Percentiles rank a stretch among this genome's conserved stretches.
These are phyloP conservation scores for Amblyopsis hoosieri DNA, from an alignment of 2,797 vertebrate species.

Conservation along the genomic window DNA sequence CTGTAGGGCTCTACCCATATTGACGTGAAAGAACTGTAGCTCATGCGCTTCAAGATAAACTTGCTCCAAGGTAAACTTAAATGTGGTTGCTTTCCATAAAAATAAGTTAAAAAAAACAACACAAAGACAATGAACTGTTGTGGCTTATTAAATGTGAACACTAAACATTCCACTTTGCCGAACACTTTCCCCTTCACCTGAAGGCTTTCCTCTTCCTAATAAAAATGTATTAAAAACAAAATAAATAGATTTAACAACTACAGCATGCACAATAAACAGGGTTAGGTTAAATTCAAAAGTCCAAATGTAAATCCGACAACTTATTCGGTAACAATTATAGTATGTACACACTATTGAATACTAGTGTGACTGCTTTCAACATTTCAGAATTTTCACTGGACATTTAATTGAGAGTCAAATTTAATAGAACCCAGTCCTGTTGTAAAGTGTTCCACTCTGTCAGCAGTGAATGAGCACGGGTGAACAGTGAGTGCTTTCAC, in stretches of 20 bases:
- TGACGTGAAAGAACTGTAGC: not conserved
- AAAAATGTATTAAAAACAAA: not conserved
- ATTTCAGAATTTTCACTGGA: constrained; percentile 2
- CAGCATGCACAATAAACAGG: not conserved
- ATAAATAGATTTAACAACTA: not conserved
- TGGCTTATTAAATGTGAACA: not conserved
- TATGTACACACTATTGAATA: not conserved
- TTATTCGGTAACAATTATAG: not conserved
- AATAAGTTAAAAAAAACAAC: no score
- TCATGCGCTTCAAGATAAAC: not conserved
- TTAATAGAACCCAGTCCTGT: constrained; percentile 8
- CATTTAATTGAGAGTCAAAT: not conserved
- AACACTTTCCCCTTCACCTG: constrained; percentile 4
- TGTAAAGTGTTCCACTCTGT: constrained; percentile 12
- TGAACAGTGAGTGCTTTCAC: constrained; percentile 39
- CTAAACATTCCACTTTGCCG: constrained; percentile 6
- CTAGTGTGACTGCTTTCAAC: not conserved
- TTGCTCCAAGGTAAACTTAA: not conserved
- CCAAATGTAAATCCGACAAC: not conserved
- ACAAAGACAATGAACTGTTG: constrained; percentile 3
- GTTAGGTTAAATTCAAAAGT: constrained; percentile 2
- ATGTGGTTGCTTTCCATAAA: not conserved
- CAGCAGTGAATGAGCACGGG: constrained; percentile 18
- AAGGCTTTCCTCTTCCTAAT: constrained; percentile 4
- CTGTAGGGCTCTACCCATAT: not conserved